Percentiles rank a stretch among this genome's conserved stretches.
These are phyloP conservation scores for Akabosia matsudoensis DNA, from an alignment of 1,140 invertebrate genomes.

Conservation along the genomic window DNA sequence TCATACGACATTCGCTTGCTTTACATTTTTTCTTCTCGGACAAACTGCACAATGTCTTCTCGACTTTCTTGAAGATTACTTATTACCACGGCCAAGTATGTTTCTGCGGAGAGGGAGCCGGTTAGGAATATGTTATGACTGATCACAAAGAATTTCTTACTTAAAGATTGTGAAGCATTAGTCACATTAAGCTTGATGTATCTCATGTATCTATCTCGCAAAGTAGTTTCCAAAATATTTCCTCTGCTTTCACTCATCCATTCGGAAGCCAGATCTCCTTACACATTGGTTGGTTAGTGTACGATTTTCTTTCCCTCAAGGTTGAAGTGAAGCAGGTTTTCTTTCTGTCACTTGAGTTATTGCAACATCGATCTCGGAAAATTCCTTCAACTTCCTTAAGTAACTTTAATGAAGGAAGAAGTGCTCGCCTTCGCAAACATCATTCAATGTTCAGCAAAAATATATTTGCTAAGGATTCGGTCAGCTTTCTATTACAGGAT, in stretches of 20 bases:
- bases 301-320: not conserved
- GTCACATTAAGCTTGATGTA: slow-evolving; percentile 22
- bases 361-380: not conserved
- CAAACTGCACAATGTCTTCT: not conserved
- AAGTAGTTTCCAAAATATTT: not conserved
- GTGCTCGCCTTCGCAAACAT: too few species aligned
- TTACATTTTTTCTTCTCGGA: not conserved
- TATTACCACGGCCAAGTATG: too few species aligned
- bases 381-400: not conserved
- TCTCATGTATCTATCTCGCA: too few species aligned
- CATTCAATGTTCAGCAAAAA: too few species aligned
- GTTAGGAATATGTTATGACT: not conserved
- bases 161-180: not conserved
- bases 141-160: slow-evolving; percentile 10
- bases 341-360: not conserved
- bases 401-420: too few species aligned
- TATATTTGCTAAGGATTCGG: too few species aligned
- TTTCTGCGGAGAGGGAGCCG: too few species aligned
- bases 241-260: not conserved
- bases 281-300: too few species aligned
- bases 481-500: too few species aligned
- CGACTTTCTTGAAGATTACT: not conserved
- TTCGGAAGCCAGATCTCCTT: too few species aligned
- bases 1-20: not conserved
- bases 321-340: not conserved